Evolutionary conservation across 1,140 invertebrate genomes (phyloP).

Genomic region (Drosophila tsacasi): DNA sequence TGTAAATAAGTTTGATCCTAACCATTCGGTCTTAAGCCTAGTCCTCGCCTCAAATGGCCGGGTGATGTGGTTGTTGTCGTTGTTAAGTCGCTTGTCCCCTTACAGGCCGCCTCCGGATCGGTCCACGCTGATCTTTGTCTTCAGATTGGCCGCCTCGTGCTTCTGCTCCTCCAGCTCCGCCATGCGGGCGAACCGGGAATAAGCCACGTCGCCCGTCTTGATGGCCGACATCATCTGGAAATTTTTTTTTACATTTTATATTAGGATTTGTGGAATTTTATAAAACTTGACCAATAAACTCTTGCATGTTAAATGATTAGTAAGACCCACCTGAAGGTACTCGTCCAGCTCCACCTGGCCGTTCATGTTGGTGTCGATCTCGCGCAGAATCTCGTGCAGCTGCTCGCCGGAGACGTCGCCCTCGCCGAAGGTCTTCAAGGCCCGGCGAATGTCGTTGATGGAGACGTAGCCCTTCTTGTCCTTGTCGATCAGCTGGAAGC

Average conservation of each 20-base stretch:
- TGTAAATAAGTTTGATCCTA: constrained; percentile 65
- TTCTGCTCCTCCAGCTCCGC: constrained; percentile 95
- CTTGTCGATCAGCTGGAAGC: constrained; percentile 97
- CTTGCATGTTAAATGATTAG: not conserved
- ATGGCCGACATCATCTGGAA: constrained; percentile 98
- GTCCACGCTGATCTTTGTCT: constrained; percentile 94
- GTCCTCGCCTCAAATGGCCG: constrained; percentile 29
- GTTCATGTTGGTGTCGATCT: constrained; percentile 99
- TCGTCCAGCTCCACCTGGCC: constrained; percentile 99
- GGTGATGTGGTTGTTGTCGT: constrained; percentile 27
- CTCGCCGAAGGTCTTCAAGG: constrained; percentile 96
- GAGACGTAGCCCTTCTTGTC: constrained; percentile 99
- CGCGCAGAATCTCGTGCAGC: constrained; percentile 98
- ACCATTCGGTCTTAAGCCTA: constrained; percentile 63
- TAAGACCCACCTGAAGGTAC: constrained; percentile 95
- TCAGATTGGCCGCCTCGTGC: constrained; percentile 90
- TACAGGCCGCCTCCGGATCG: constrained; percentile 97
- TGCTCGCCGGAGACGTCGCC: constrained; percentile 95
- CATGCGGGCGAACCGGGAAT: constrained; percentile 96
- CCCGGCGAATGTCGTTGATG: constrained; percentile 97
- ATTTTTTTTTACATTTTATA: not conserved
- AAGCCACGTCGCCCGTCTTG: constrained; percentile 95
- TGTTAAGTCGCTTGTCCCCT: constrained; percentile 75
- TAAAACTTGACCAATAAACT: not conserved
- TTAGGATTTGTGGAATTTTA: not conserved